phyloP scores from a whole-genome alignment of 2,888 invertebrate species.

The Endotricha flammealis region DNA sequence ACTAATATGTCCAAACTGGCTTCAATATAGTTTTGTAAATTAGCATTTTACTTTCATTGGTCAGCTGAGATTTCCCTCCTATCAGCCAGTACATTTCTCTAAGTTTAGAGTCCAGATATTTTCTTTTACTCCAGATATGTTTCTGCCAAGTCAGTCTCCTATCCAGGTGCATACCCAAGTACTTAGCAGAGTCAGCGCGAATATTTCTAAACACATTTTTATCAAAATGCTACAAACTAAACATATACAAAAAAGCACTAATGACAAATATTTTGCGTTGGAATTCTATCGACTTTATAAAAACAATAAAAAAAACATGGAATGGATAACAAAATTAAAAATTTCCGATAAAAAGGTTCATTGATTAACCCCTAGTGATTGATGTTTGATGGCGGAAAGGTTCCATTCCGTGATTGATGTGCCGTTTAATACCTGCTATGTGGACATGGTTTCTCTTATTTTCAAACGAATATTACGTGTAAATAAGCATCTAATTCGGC shows the following conservation, averaged over 20 bases:
- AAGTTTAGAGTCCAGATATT: too few relatives aligned
- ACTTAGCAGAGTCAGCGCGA: too few relatives aligned
- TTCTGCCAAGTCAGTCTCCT: too few relatives aligned
- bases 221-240: not conserved
- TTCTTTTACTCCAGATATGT: too few relatives aligned
- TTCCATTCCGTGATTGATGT: conserved; percentile 9
- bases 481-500: too few relatives aligned
- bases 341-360: not conserved
- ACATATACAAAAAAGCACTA: not conserved
- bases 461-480: too few relatives aligned
- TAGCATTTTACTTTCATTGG: too few relatives aligned
- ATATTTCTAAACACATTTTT: not conserved
- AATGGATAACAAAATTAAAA: not conserved
- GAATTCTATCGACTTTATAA: not conserved
- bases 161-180: too few relatives aligned
- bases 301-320: not conserved
- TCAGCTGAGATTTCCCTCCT: too few relatives aligned
- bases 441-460: not conserved
- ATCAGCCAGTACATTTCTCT: too few relatives aligned
- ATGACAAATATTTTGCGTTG: not conserved
- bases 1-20: too few relatives aligned
- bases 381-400: conserved; percentile 9
- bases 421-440: conserved; percentile 2
- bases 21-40: too few relatives aligned
- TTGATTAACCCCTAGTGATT: conserved; percentile 4